These are phyloP conservation scores for Miltochrista miniata DNA, from an alignment of 2,888 invertebrate genomes.

Conservation along the genomic window DNA sequence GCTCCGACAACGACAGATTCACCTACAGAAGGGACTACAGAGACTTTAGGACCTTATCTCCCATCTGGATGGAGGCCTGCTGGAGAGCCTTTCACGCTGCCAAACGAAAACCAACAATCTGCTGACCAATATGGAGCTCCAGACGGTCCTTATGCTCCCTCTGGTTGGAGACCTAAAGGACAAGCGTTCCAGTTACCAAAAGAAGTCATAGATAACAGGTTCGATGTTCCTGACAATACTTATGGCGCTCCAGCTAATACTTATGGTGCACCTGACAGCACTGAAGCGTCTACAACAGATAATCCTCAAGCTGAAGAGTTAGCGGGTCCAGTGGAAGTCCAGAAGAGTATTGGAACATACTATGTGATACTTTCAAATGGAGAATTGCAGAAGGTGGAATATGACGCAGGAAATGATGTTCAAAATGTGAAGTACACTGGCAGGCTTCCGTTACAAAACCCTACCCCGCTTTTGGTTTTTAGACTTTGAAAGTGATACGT, in stretches of 20 bases:
- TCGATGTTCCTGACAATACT: conserved; percentile 58
- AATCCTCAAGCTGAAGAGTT: conserved; percentile 64
- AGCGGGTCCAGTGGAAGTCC: conserved; percentile 68
- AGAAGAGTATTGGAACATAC: conserved; percentile 83
- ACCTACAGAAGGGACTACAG: conserved; percentile 64
- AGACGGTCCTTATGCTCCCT: conserved; percentile 62
- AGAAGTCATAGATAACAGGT: conserved; percentile 53
- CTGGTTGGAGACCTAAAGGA: conserved; percentile 75
- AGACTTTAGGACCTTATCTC: conserved; percentile 58
- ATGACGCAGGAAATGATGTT: conserved; percentile 76
- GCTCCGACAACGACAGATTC: conserved; percentile 73
- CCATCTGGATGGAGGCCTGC: conserved; percentile 72
- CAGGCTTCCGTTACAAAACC: conserved; percentile 77
- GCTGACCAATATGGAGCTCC: conserved; percentile 41
- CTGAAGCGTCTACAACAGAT: conserved; percentile 63
- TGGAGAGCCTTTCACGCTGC: conserved; percentile 62
- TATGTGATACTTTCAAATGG: conserved; percentile 86
- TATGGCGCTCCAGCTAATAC: conserved; percentile 63
- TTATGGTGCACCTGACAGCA: conserved; percentile 56
- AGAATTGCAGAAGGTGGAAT: conserved; percentile 84
- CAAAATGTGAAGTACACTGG: conserved; percentile 85
- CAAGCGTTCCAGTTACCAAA: conserved; percentile 68
- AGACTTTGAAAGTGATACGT: conserved; percentile 52
- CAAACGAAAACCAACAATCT: conserved; percentile 47
- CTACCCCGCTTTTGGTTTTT: conserved; percentile 62